phyloP scores from a whole-genome alignment of 2,888 invertebrate species.

The Arenicola marina region DNA sequence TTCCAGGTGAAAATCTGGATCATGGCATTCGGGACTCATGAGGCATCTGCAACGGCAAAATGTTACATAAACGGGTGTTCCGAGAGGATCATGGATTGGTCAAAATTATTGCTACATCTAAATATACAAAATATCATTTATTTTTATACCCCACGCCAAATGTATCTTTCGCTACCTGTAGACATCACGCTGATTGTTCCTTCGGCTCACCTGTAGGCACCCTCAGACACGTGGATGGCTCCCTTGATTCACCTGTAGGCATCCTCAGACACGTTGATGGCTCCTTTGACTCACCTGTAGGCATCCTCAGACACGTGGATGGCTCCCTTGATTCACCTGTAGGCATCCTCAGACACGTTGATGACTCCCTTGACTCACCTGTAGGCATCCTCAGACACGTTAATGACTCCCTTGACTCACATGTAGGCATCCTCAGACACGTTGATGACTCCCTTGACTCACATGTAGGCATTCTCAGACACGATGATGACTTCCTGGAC shows the following conservation, averaged over 20 bases:
- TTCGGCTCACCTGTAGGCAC: no score
- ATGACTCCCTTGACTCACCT: slow-evolving; percentile 78
- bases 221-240: background rate
- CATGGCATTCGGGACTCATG: slow-evolving; percentile 75
- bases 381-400: slow-evolving; percentile 76
- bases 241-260: slow-evolving; percentile 50
- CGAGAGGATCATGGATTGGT: no score
- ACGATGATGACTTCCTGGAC: slow-evolving; percentile 86
- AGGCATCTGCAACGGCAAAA: slow-evolving; percentile 68
- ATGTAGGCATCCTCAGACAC: slow-evolving; percentile 73
- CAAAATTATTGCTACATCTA: no score
- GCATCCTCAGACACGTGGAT: slow-evolving; percentile 84
- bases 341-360: slow-evolving; percentile 79
- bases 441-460: slow-evolving; percentile 84
- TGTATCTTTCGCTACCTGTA: no score
- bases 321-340: slow-evolving; percentile 70
- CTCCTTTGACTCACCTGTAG: slow-evolving; percentile 71
- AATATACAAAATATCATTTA: no score
- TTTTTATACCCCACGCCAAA: no score
- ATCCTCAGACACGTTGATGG: slow-evolving; percentile 86
- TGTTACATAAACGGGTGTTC: no score
- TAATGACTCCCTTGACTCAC: slow-evolving; percentile 81
- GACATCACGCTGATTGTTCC: no score
- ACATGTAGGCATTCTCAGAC: slow-evolving; percentile 69
- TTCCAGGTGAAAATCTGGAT: slow-evolving; percentile 81